Percentiles rank a stretch among this genome's conserved stretches.
Conservation (phyloP, 2,797 vertebrate genomes). For the Eospalax fontanierii region DNA sequence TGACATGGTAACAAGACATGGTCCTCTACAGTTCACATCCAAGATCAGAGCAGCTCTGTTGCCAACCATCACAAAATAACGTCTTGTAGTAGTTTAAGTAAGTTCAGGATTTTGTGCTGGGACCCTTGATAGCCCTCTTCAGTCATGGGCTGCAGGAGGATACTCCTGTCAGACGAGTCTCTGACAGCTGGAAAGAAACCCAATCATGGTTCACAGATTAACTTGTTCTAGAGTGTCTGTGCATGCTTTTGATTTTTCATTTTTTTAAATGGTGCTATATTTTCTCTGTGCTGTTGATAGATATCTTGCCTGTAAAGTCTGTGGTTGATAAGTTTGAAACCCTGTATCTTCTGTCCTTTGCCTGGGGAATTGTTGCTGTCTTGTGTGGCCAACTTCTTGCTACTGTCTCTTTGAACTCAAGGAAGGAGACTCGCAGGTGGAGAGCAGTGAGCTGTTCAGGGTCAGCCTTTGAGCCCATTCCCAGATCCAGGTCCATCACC, state of each 20-base stretch:
- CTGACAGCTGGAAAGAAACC: not conserved
- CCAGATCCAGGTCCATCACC: not conserved
- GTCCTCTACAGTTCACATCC: not conserved
- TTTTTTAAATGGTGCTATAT: not conserved
- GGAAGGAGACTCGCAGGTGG: not conserved
- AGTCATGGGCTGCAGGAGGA: not conserved
- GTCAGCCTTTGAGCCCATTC: too few relatives aligned
- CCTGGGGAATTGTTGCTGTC: not conserved
- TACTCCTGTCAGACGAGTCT: not conserved
- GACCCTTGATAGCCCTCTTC: not conserved
- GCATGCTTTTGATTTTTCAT: not conserved
- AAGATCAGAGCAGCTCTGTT: not conserved
- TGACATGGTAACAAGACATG: not conserved
- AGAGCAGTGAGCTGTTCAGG: not conserved
- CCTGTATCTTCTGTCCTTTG: not conserved
- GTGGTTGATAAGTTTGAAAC: too few relatives aligned
- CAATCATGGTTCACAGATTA: not conserved
- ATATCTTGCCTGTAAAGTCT: not conserved
- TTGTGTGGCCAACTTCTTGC: not conserved
- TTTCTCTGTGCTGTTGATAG: not conserved
- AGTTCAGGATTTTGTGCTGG: not conserved
- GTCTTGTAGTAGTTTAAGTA: not conserved
- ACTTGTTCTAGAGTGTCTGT: not conserved
- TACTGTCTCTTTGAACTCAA: not conserved
- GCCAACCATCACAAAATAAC: not conserved